phyloP scores from a whole-genome alignment of 2,797 vertebrate species.

The Smutsia gigantea region DNA sequence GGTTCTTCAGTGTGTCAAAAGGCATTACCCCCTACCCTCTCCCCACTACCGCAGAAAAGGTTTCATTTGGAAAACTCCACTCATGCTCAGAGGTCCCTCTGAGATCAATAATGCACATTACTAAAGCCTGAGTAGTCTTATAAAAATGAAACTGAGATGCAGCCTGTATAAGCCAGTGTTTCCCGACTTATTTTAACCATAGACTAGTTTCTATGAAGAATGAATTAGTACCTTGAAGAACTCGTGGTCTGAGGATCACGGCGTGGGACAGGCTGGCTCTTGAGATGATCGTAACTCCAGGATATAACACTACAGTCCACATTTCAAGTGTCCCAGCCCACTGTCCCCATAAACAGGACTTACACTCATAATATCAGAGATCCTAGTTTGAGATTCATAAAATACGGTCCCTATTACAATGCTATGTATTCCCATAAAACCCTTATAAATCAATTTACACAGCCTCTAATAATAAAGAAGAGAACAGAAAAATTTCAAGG shows the following conservation, averaged over 20 bases:
- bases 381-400: conserved; percentile 38
- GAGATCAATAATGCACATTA: background rate
- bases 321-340: background rate
- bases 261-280: background rate
- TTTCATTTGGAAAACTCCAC: background rate
- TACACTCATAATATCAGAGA: conserved; percentile 54
- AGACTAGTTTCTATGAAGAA: background rate
- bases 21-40: background rate
- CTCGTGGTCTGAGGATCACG: background rate
- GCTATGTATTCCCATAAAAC: conserved; percentile 36
- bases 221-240: background rate
- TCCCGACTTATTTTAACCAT: background rate
- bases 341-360: background rate
- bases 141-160: conserved; percentile 26
- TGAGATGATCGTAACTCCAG: background rate
- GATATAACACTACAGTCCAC: background rate
- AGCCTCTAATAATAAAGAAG: background rate
- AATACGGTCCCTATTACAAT: conserved; percentile 30
- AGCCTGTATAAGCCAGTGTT: background rate
- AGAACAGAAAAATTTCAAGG: background rate
- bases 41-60: background rate
- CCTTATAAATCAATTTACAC: background rate
- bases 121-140: background rate
- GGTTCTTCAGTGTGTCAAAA: background rate
- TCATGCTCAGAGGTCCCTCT: background rate